Conservation (phyloP, 2,888 invertebrate genomes). For the Synergus umbraculus region DNA sequence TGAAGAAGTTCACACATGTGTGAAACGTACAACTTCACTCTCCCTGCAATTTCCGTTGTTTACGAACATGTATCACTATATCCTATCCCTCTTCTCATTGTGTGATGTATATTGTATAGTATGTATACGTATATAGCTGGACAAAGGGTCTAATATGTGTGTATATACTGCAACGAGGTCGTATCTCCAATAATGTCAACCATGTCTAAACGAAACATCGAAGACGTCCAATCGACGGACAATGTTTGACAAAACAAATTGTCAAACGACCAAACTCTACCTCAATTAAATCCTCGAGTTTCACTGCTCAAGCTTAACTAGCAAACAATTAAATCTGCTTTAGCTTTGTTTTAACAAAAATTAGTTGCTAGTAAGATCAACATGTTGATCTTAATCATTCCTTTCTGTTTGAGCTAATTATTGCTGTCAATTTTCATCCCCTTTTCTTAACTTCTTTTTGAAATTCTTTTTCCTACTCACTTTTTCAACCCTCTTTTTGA, state of each 20-base stretch:
- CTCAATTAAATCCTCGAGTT: conserved; percentile 22
- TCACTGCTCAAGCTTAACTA: conserved; percentile 13
- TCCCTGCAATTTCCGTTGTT: conserved; percentile 29
- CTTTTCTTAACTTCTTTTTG: too few relatives aligned
- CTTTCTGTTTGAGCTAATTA: neutral
- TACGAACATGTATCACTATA: neutral
- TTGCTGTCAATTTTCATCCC: too few relatives aligned
- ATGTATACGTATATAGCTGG: neutral
- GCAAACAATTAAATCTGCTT: neutral
- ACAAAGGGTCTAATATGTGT: neutral
- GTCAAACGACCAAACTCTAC: conserved; percentile 17
- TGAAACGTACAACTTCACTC: conserved; percentile 5
- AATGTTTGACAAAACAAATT: conserved; percentile 36
- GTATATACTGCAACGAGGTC: conserved; percentile 6
- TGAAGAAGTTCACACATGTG: conserved; percentile 5
- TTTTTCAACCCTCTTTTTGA: too few relatives aligned
- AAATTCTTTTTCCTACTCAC: too few relatives aligned
- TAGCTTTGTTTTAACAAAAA: neutral
- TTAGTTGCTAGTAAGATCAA: neutral
- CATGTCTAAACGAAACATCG: conserved; percentile 23
- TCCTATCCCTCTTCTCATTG: neutral
- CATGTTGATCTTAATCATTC: neutral
- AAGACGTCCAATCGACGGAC: conserved; percentile 31
- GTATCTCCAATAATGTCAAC: conserved; percentile 27
- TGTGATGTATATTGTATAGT: conserved; percentile 3